These are phyloP conservation scores for Loxodonta africana DNA, from an alignment of 2,113 vertebrate genomes.

Conservation along the genomic window DNA sequence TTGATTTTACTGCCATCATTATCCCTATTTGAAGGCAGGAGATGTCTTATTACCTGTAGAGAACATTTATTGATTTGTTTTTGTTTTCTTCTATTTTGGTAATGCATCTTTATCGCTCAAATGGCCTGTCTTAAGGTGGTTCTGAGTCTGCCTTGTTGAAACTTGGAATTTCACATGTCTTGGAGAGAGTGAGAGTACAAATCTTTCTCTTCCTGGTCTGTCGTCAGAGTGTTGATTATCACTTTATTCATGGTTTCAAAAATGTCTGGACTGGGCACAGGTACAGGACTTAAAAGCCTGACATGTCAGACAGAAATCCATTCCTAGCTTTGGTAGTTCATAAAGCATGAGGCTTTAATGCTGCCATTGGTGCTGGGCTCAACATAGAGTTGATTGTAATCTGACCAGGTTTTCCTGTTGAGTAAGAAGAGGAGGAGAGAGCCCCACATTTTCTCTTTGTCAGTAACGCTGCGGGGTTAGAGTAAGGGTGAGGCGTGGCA, in stretches of 20 bases:
- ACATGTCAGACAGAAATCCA: slow-evolving; percentile 65
- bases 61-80: slow-evolving; percentile 67
- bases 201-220: slow-evolving; percentile 57
- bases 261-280: slow-evolving; percentile 74
- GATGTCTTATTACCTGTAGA: slow-evolving; percentile 47
- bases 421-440: not conserved
- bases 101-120: slow-evolving; percentile 40
- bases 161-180: slow-evolving; percentile 59
- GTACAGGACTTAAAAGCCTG: slow-evolving; percentile 78
- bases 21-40: slow-evolving; percentile 56
- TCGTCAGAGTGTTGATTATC: slow-evolving; percentile 57
- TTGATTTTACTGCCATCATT: slow-evolving; percentile 55
- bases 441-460: slow-evolving; percentile 34
- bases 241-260: slow-evolving; percentile 73
- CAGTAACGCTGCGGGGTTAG: not conserved
- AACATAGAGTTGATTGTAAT: slow-evolving; percentile 50
- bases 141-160: slow-evolving; percentile 55
- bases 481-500: not conserved
- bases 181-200: slow-evolving; percentile 35
- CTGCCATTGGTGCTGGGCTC: slow-evolving; percentile 56
- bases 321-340: slow-evolving; percentile 76
- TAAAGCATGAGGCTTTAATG: slow-evolving; percentile 68
- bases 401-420: slow-evolving; percentile 53
- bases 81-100: slow-evolving; percentile 54
- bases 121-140: slow-evolving; percentile 55